Percentiles rank a stretch among this genome's conserved stretches.
Conservation (phyloP, 2,113 vertebrate species). For the Pituophis catenifer region DNA sequence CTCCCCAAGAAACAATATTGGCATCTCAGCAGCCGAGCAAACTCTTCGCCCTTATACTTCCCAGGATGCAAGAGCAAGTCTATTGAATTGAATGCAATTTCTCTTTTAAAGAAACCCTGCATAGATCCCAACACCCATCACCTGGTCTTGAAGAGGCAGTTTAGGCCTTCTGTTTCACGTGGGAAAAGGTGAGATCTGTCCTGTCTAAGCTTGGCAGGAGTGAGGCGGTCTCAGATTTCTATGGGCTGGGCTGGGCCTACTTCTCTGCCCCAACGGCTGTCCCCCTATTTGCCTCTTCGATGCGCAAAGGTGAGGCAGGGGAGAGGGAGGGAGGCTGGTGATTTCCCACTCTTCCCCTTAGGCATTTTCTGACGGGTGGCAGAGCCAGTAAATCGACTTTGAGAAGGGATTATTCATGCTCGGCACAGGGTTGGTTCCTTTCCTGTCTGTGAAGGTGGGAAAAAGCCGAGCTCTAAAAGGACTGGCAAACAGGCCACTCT, state of each 20-base stretch:
- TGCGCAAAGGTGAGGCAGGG: background rate
- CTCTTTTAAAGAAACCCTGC: background rate
- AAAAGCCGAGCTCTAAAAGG: constrained; percentile 62
- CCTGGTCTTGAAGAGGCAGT: background rate
- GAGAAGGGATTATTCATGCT: background rate
- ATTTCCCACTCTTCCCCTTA: background rate
- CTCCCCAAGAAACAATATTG: background rate
- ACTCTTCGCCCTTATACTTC: background rate
- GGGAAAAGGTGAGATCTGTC: background rate
- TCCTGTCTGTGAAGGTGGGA: constrained; percentile 43
- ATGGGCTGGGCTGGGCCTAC: background rate
- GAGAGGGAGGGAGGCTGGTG: background rate
- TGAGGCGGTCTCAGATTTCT: background rate
- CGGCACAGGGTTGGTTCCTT: background rate
- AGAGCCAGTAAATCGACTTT: background rate
- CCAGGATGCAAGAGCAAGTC: background rate
- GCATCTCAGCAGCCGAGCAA: background rate
- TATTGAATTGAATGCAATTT: background rate
- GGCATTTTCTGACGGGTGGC: background rate
- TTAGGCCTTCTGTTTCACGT: background rate
- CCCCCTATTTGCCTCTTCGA: background rate
- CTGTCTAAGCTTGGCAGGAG: background rate
- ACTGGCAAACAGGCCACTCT: constrained; percentile 57
- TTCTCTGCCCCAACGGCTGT: background rate
- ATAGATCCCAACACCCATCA: background rate